Conservation (phyloP, 2,113 vertebrate species). For the Falco punctatus region DNA sequence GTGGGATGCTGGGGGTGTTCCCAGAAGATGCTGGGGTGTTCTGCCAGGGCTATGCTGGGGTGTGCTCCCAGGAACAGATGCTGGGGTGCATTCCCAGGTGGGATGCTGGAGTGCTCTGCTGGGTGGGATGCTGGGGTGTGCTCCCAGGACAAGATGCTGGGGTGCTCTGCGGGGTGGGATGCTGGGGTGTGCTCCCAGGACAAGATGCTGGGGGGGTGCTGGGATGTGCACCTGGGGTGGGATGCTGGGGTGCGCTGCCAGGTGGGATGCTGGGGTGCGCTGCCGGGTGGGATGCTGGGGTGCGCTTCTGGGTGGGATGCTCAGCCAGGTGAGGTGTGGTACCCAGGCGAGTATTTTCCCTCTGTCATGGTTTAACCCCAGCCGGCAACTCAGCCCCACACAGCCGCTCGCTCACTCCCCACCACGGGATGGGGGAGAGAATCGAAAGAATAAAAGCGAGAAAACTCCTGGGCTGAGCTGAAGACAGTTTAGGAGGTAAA, state of each 20-base stretch:
- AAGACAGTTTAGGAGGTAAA: too few relatives aligned
- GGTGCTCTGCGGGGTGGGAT: background rate
- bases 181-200: fast-evolving
- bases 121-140: background rate
- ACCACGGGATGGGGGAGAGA: too few relatives aligned
- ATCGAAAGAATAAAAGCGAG: too few relatives aligned
- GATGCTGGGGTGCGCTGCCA: background rate
- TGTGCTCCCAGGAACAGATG: background rate
- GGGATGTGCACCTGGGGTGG: background rate
- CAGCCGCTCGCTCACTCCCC: too few relatives aligned
- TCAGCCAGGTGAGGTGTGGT: background rate
- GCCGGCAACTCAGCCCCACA: too few relatives aligned
- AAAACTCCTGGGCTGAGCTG: too few relatives aligned
- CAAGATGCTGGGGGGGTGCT: too few relatives aligned
- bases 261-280: too few relatives aligned
- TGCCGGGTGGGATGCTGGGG: too few relatives aligned
- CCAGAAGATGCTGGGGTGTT: background rate
- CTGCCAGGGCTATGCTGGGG: background rate
- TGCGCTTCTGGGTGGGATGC: background rate
- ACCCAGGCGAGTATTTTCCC: background rate
- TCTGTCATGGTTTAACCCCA: background rate
- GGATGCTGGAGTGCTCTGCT: background rate
- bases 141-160: background rate
- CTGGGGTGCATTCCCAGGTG: fast-evolving
- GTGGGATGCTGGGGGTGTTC: too few relatives aligned